Percentiles rank a stretch among this genome's conserved stretches.
Evolutionary conservation across 1,140 invertebrate species (phyloP).

Genomic region (Euwallacea similis): DNA sequence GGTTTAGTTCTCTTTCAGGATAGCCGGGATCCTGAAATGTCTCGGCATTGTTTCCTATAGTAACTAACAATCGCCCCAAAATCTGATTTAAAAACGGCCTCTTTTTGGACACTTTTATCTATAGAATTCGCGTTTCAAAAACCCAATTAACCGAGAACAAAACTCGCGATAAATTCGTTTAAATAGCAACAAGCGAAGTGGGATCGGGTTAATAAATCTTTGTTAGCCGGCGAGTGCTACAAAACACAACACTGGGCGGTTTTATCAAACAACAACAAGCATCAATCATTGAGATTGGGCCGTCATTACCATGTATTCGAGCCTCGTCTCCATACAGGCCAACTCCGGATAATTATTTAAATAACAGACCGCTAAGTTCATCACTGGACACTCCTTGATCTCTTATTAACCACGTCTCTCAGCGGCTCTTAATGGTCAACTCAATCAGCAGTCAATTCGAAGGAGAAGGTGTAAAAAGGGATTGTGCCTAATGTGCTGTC

Average conservation of each 20-base stretch:
- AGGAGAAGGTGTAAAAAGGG: no score
- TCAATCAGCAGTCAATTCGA: no score
- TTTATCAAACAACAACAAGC: conserved; percentile 42
- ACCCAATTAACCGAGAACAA: conserved; percentile 35
- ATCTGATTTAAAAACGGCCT: no score
- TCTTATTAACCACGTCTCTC: background rate
- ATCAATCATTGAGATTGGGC: conserved; percentile 43
- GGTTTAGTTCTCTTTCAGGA: background rate
- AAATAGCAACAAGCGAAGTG: conserved; percentile 39
- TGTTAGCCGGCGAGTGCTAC: conserved; percentile 41
- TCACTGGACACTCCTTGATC: conserved; percentile 20
- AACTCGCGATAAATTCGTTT: conserved; percentile 41
- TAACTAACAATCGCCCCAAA: no score
- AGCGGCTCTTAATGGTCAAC: no score
- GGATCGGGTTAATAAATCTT: conserved; percentile 46
- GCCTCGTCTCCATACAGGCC: conserved; percentile 17
- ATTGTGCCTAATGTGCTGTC: no score
- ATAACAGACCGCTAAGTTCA: conserved; percentile 20
- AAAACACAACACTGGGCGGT: conserved; percentile 42
- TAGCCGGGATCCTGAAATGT: background rate
- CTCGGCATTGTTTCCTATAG: background rate
- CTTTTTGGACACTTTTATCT: conserved; percentile 5
- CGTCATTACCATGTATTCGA: conserved; percentile 42
- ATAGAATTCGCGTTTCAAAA: conserved; percentile 15
- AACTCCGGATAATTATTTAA: conserved; percentile 36